Percentiles rank a stretch among this genome's conserved stretches.
Evolutionary conservation across 2,888 invertebrate genomes (phyloP).

Genomic region (Hydraecia micacea): DNA sequence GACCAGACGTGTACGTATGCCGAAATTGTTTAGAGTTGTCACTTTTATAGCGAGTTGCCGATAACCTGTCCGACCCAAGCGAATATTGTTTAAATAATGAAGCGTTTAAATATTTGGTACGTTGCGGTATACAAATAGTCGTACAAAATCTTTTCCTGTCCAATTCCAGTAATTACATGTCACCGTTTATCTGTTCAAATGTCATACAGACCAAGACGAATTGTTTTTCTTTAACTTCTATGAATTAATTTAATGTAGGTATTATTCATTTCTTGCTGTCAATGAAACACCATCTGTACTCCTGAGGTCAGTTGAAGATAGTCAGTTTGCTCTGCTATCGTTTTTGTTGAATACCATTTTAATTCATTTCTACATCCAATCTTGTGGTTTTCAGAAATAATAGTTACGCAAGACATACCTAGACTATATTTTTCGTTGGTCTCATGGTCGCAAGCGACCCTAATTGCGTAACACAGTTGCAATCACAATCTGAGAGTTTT

Average conservation of each 20-base stretch:
- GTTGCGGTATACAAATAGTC: constrained; percentile 34
- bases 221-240: neutral
- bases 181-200: constrained; percentile 3
- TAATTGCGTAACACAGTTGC: neutral
- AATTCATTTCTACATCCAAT: neutral
- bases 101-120: constrained; percentile 39
- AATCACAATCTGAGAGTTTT: neutral
- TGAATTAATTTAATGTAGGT: neutral
- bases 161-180: constrained; percentile 66
- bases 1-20: constrained; percentile 44
- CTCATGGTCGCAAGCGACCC: neutral
- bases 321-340: neutral
- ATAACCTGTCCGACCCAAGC: constrained; percentile 62
- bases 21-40: constrained; percentile 48
- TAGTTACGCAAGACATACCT: neutral
- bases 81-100: constrained; percentile 68
- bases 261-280: neutral
- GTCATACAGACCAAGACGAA: neutral
- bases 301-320: neutral
- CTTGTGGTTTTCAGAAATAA: neutral
- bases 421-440: neutral
- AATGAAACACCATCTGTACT: neutral
- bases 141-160: constrained; percentile 68
- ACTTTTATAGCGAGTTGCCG: constrained; percentile 67
- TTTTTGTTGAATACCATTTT: neutral